Base-by-base conservation (phyloP, 2,888 invertebrate species). In the Tortricodes alternella region DNA sequence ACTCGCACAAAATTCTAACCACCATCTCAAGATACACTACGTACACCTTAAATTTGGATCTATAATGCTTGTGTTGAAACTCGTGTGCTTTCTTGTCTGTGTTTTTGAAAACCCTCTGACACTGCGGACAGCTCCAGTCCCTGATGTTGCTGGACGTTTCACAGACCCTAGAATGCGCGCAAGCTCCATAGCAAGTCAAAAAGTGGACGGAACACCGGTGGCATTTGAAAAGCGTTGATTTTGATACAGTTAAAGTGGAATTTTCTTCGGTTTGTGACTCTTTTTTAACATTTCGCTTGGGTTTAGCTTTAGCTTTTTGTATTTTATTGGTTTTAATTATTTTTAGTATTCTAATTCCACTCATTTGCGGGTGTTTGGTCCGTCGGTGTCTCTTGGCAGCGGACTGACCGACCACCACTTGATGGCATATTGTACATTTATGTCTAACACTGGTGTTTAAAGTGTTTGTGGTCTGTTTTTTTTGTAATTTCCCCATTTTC, bases 141-240 rank as follows among this genome's bases (percentile, higher is more conserved):
- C 55, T n/a, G 0, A 49, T 2, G 37, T 63, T 0, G 6, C 49
- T 1, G 9, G 37, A 0, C 3, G 13, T 1, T 32, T 61, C 15
- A 8, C 52, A 13, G 69, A 71, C 0, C 2, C 27, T 63, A 0
- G 62, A n/a, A 3, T 76, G 75, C 0, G 64, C 53, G 0, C 59
- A 9, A 0, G 70, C 69, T 0, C 60, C 49, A 0, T 59, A 63
- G 6, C 67, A 66, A 0, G 66, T 70, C 0, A 73, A 7, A 3
- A 78, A 78, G 9, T 73, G 67, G 0, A 72, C 24, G 0, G 62
- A 56, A 15, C 81, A 82, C 0, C 64, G 60, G 0, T 63, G 35
- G 29, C 79, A 80, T 19, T 71, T 67, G 6, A 75, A 78, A 6
- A 80, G n/a, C 0, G 66, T 59, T 0, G 68, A 65, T 44, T 66